phyloP scores from a whole-genome alignment of 2,113 vertebrate species.

The Todiramphus chloris region DNA sequence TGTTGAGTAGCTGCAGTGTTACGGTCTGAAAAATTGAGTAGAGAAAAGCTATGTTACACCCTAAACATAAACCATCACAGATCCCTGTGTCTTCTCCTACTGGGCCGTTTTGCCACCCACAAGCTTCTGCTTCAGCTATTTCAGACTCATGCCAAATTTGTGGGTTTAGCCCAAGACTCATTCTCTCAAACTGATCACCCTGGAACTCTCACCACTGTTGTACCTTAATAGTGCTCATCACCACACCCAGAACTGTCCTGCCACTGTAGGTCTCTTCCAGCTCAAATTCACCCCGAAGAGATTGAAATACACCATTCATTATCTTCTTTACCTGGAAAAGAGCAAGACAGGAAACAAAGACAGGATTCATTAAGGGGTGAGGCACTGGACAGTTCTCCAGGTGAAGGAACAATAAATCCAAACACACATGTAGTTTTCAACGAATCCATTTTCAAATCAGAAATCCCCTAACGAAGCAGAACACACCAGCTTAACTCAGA shows the following conservation, averaged over 20 bases:
- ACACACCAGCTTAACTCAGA: not conserved
- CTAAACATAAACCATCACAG: not conserved
- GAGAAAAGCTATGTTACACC: not conserved
- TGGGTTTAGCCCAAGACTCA: not conserved
- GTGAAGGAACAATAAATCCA: not conserved
- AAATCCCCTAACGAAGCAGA: not conserved
- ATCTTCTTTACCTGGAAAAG: slow-evolving; percentile 89
- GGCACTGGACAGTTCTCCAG: not conserved
- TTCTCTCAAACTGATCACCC: not conserved
- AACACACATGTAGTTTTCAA: not conserved
- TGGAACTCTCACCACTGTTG: not conserved
- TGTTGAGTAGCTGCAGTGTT: slow-evolving; percentile 85
- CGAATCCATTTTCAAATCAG: not conserved
- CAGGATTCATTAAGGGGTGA: fast-evolving
- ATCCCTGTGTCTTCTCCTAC: not conserved
- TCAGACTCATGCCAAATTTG: not conserved
- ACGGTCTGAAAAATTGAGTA: slow-evolving; percentile 76
- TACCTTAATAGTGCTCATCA: slow-evolving; percentile 94
- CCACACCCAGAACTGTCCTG: slow-evolving; percentile 79
- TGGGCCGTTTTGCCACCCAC: not conserved
- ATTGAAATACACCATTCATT: slow-evolving; percentile 96
- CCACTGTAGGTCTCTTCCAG: slow-evolving; percentile 86
- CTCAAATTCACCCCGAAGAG: slow-evolving; percentile 88
- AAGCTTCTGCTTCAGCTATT: not conserved
- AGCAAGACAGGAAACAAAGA: not conserved